phyloP scores from a whole-genome alignment of 2,797 vertebrate species.

The Rachycentron canadum region DNA sequence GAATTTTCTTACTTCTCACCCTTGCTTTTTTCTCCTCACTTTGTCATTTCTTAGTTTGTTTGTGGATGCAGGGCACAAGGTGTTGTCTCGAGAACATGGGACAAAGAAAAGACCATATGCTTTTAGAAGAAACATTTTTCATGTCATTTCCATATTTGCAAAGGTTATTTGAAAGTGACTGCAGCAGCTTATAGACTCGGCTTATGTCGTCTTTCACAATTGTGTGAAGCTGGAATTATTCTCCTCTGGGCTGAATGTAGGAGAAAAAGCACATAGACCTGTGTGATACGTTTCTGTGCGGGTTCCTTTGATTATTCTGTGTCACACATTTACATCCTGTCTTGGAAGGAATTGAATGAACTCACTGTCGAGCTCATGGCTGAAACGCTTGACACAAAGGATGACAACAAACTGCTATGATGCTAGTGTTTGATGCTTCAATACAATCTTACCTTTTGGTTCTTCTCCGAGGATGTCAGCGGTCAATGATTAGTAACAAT shows the following conservation, averaged over 20 bases:
- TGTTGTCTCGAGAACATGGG: constrained; percentile 52
- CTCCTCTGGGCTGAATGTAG: not conserved
- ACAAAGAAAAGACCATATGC: constrained; percentile 56
- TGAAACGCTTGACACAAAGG: too few relatives aligned
- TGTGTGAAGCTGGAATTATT: not conserved
- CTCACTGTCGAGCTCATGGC: too few relatives aligned
- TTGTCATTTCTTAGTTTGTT: constrained; percentile 66
- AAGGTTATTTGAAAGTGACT: constrained; percentile 69
- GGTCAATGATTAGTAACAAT: too few relatives aligned
- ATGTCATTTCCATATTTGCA: constrained; percentile 51
- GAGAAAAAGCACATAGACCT: not conserved
- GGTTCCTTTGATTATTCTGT: not conserved
- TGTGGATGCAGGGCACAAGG: constrained; percentile 48
- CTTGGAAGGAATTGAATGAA: too few relatives aligned
- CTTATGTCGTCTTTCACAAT: not conserved
- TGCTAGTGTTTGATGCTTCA: too few relatives aligned
- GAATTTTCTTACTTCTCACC: constrained; percentile 55
- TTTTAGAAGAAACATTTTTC: constrained; percentile 42
- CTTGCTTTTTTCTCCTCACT: constrained; percentile 27
- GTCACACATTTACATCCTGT: too few relatives aligned
- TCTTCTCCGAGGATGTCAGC: too few relatives aligned
- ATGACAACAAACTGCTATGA: too few relatives aligned
- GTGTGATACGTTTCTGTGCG: not conserved
- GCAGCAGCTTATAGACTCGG: not conserved
- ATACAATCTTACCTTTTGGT: too few relatives aligned